These are phyloP conservation scores for Scophthalmus maximus DNA, from an alignment of 2,113 vertebrate genomes.

Conservation along the genomic window DNA sequence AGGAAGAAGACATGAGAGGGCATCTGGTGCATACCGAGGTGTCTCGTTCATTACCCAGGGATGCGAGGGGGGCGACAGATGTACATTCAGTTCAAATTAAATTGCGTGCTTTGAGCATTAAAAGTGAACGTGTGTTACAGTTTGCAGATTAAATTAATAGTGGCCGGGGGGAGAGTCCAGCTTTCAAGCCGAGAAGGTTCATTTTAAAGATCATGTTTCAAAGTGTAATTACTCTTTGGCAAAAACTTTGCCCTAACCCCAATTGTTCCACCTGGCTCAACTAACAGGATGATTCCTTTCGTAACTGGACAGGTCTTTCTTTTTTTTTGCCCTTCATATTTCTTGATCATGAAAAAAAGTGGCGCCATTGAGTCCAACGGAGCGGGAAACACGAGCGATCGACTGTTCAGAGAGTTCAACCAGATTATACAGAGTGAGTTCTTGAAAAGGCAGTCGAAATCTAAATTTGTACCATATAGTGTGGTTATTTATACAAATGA, in stretches of 20 bases:
- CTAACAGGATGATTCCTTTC: background rate
- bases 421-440: too few relatives aligned
- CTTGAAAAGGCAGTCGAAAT: too few relatives aligned
- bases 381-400: too few relatives aligned
- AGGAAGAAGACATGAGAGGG: conserved; percentile 19
- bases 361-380: too few relatives aligned
- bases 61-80: background rate
- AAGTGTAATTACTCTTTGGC: background rate
- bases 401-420: too few relatives aligned
- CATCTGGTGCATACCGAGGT: conserved; percentile 24
- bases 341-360: too few relatives aligned
- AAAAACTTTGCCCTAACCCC: background rate
- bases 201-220: background rate
- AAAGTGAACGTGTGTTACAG: conserved; percentile 2
- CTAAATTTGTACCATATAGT: too few relatives aligned
- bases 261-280: background rate
- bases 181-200: too few relatives aligned
- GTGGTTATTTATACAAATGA: too few relatives aligned
- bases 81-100: background rate
- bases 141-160: conserved; percentile 1
- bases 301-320: too few relatives aligned
- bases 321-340: too few relatives aligned
- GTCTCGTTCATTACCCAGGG: conserved; percentile 45
- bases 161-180: background rate
- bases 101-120: background rate